Base-by-base conservation (phyloP, 23 tunicate species). In the Styela plicata region DNA sequence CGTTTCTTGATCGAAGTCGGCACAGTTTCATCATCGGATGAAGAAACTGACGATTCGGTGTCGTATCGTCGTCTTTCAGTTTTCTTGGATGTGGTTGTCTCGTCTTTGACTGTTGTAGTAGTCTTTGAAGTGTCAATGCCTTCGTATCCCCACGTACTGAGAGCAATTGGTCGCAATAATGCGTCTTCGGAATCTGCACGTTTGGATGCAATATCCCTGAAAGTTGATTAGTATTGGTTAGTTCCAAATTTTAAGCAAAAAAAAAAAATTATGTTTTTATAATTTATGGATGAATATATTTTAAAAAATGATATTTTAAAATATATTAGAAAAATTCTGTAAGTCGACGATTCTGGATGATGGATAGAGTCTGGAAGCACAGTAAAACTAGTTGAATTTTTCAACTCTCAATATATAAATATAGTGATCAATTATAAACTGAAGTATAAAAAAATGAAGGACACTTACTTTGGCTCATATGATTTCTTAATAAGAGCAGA, bases 101-200 rank as follows among this genome's bases (percentile, higher is more conserved):
- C 7, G 0, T 33, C 20, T 13, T 18, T 35, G 10, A 18, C 36
- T 37, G 30, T 5, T 26, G 19, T 75, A 13, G n/a, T 1, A 0
- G 66, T 26, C 24, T 29, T 37, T 0, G 66, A 22, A 7, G 37
- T 76, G 24, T 35, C 53, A 2, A 69, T 84, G 23, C 78, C 69
- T 31, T 82, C 85, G 74, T 94, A 94, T 63, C 86, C 86, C 98
- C 98, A 94, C 33, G 98, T 80, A 37, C 96, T 93, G 44, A 86
- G 66, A 0, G 94, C 88, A 30, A 88, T 79, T 27, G 92, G 92
- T 24, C 89, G 86, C 52, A 94, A 63, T 2, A 88, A 74, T 64
- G 88, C 98, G 33, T 94, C 98, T 31, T 94, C 98, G 32, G 98
- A 94, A 84, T 94, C 98, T n/a, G 67, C 68, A 5, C 81, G 81